Evolutionary conservation across 2,888 invertebrate species (phyloP).

Genomic region (Pterostichus niger): DNA sequence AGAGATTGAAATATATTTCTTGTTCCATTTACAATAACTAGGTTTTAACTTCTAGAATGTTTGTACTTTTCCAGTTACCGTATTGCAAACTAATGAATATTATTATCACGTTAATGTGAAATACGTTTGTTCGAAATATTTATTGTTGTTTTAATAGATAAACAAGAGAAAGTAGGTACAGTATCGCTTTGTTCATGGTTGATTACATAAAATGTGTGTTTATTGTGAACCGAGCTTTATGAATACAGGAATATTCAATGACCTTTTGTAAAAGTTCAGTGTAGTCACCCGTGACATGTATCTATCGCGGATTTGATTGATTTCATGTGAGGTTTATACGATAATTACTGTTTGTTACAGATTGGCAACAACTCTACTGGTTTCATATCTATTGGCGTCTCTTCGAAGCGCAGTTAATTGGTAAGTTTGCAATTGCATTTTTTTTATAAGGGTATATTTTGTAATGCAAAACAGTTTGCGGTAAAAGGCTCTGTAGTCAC

Average conservation of each 20-base stretch:
- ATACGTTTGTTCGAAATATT: constrained; percentile 47
- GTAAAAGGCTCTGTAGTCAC: no score
- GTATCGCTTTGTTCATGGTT: constrained; percentile 53
- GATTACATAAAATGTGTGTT: constrained; percentile 61
- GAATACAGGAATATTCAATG: constrained; percentile 48
- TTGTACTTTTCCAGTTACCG: background rate
- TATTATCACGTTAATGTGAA: constrained; percentile 44
- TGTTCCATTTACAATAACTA: background rate
- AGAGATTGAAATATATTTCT: constrained; percentile 1
- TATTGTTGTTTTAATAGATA: constrained; percentile 57
- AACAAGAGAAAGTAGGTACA: constrained; percentile 57
- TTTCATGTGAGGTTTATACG: constrained; percentile 24
- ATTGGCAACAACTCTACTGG: background rate
- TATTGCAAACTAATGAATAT: constrained; percentile 49
- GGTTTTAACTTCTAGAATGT: background rate
- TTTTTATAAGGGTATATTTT: background rate
- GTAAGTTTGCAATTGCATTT: background rate
- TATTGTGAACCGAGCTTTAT: constrained; percentile 59
- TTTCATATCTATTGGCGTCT: no score
- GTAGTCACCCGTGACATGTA: constrained; percentile 32
- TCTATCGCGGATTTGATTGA: constrained; percentile 41
- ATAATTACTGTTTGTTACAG: constrained; percentile 51
- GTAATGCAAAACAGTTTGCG: no score
- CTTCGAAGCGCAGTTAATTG: background rate
- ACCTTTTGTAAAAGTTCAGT: constrained; percentile 61